Conservation (phyloP, 2,113 vertebrate species). For the Rostratula benghalensis region DNA sequence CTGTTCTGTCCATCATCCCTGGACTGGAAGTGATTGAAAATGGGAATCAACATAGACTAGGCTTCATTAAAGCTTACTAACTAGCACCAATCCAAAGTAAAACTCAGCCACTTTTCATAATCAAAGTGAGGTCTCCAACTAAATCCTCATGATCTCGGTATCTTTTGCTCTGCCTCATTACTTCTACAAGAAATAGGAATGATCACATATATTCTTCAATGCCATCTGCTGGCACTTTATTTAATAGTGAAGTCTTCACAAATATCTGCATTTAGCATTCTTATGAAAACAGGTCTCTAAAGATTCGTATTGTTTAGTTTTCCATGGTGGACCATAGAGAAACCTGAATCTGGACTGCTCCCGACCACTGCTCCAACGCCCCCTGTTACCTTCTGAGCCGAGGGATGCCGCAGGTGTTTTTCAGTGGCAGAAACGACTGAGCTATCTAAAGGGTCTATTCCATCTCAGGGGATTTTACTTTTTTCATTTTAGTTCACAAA, state of each 20-base stretch:
- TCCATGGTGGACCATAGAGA: neutral
- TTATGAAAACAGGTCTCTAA: neutral
- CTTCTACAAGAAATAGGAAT: neutral
- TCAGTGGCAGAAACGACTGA: neutral
- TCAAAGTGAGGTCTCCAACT: neutral
- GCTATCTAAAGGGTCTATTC: neutral
- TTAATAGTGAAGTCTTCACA: neutral
- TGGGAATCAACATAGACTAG: neutral
- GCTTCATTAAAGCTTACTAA: neutral
- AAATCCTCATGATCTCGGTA: neutral
- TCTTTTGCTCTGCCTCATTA: neutral
- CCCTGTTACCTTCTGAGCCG: rapidly evolving
- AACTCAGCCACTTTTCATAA: neutral
- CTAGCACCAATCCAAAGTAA: neutral
- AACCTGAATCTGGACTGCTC: neutral
- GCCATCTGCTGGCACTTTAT: constrained; percentile 43
- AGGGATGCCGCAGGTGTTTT: neutral
- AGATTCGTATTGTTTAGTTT: neutral
- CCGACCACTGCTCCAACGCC: neutral
- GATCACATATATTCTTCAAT: constrained; percentile 45
- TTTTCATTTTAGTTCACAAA: neutral
- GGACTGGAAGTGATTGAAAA: neutral
- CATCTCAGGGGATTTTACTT: neutral
- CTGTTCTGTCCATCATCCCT: neutral
- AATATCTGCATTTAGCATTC: neutral